Evolutionary conservation across 2,888 invertebrate species (phyloP).

Genomic region (Yponomeuta sedellus): DNA sequence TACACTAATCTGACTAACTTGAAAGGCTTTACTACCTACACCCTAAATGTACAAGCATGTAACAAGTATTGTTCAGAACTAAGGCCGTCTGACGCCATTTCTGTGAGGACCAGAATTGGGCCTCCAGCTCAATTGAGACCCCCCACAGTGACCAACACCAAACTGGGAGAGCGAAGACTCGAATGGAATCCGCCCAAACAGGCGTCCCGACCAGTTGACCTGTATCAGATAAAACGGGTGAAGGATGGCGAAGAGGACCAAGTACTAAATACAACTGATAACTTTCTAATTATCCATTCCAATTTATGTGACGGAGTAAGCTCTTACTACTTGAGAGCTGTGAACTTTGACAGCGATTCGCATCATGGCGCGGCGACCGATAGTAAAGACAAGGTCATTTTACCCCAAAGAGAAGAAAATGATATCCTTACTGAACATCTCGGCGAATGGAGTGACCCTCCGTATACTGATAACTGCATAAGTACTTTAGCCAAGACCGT

Average conservation of each 20-base stretch:
- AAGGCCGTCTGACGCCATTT: constrained; percentile 60
- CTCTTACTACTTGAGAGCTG: constrained; percentile 59
- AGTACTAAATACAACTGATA: constrained; percentile 45
- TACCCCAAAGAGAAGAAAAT: constrained; percentile 30
- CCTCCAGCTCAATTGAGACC: constrained; percentile 61
- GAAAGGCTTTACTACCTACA: constrained; percentile 80
- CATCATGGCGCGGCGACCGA: constrained; percentile 47
- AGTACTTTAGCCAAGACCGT: constrained; percentile 38
- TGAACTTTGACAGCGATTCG: constrained; percentile 54
- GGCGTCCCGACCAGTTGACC: not conserved
- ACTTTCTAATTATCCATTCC: not conserved
- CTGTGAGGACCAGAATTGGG: constrained; percentile 79
- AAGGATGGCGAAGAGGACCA: constrained; percentile 44
- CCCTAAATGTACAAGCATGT: constrained; percentile 82
- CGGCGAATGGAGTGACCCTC: constrained; percentile 56
- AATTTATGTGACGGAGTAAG: constrained; percentile 32
- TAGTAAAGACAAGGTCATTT: constrained; percentile 32
- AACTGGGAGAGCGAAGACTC: constrained; percentile 41
- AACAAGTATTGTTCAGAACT: constrained; percentile 78
- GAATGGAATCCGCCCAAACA: constrained; percentile 50
- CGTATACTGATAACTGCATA: constrained; percentile 40
- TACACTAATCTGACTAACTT: constrained; percentile 46
- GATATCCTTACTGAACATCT: constrained; percentile 33
- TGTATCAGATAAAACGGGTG: constrained; percentile 24
- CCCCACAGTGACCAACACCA: constrained; percentile 38